These are phyloP conservation scores for Pelagia noctiluca DNA, from an alignment of 30 jellyfish, hydroid and myxozoan genomes.

Conservation along the genomic window DNA sequence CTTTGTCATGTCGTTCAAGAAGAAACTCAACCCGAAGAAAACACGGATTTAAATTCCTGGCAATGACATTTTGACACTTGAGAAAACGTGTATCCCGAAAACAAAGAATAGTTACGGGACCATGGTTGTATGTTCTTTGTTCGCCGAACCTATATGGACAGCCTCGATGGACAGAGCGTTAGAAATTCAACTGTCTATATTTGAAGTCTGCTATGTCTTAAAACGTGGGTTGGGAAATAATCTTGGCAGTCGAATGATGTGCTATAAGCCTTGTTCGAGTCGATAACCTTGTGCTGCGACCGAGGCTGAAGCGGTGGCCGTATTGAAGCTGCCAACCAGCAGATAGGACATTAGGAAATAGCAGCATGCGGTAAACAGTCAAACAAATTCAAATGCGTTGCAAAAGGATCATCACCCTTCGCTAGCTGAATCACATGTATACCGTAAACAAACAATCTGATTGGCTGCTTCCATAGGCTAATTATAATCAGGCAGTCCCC, in stretches of 20 bases:
- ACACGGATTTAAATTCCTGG: no score
- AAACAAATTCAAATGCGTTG: conserved; percentile 67
- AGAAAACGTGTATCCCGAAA: no score
- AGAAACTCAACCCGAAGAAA: no score
- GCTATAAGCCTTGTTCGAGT: not conserved
- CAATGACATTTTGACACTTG: no score
- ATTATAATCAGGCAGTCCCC: conserved; percentile 57
- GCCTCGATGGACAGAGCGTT: not conserved
- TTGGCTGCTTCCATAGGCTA: conserved; percentile 56
- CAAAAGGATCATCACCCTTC: conserved; percentile 76
- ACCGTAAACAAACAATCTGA: conserved; percentile 71
- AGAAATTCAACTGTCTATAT: no score
- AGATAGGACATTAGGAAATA: conserved; percentile 68
- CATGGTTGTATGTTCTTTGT: not conserved
- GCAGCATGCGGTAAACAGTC: conserved; percentile 93
- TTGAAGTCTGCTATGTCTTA: not conserved
- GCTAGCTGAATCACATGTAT: conserved; percentile 80
- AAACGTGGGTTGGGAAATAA: not conserved
- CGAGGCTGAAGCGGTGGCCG: conserved; percentile 53
- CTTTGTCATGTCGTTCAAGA: no score
- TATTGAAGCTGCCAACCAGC: conserved; percentile 66
- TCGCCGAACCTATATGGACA: not conserved
- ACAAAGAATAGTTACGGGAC: no score
- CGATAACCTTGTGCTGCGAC: not conserved
- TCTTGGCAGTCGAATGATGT: not conserved